Evolutionary conservation across 2,888 invertebrate genomes (phyloP).

Genomic region (Polydrusus pterygomalis): DNA sequence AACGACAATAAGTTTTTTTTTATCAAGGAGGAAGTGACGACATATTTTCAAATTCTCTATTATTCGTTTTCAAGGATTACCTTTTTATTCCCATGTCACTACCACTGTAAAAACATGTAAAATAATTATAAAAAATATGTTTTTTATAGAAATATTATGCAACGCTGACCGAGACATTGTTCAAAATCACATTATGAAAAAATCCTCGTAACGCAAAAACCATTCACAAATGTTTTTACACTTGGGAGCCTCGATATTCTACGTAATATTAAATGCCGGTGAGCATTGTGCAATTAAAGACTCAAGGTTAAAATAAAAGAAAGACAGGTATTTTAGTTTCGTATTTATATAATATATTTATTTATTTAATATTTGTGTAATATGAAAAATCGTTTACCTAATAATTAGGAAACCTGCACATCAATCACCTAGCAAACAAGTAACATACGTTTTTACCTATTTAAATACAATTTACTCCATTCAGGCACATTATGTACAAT

Average conservation of each 20-base stretch:
- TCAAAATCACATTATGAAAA: constrained; percentile 37
- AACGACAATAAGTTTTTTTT: constrained; percentile 52
- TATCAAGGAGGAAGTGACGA: constrained; percentile 66
- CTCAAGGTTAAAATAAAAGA: constrained; percentile 11
- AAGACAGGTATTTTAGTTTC: not conserved
- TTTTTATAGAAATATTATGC: constrained; percentile 49
- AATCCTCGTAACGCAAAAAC: constrained; percentile 29
- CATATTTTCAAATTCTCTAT: constrained; percentile 61
- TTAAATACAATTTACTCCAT: no score
- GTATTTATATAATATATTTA: no score
- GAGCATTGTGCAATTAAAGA: constrained; percentile 17
- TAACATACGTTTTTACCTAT: no score
- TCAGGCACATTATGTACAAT: no score
- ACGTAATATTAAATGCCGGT: constrained; percentile 14
- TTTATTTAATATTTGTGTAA: not conserved
- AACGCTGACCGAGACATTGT: constrained; percentile 52
- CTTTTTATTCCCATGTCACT: constrained; percentile 57
- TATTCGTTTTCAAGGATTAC: constrained; percentile 62
- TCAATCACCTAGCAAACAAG: not conserved
- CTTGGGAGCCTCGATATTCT: constrained; percentile 32
- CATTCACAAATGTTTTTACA: constrained; percentile 48
- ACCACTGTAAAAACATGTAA: constrained; percentile 34
- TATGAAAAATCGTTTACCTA: constrained; percentile 3
- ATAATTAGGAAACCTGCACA: not conserved
- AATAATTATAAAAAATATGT: constrained; percentile 43